These are phyloP conservation scores for Arrhopalites spinosus DNA, from an alignment of 2,888 invertebrate species.

Conservation along the genomic window DNA sequence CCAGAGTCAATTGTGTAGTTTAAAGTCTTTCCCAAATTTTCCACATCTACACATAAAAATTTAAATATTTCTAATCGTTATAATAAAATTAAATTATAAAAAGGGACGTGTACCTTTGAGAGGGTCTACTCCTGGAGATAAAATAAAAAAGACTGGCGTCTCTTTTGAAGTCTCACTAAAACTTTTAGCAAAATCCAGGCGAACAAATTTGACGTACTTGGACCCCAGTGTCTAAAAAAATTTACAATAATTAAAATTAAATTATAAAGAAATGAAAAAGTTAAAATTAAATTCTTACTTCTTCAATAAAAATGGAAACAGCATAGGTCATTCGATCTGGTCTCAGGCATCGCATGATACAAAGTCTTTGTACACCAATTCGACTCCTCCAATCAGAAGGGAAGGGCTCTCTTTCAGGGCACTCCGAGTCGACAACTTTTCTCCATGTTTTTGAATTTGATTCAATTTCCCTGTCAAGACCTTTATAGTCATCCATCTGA, in stretches of 20 bases:
- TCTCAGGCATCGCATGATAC: constrained; percentile 90
- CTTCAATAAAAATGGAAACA: constrained; percentile 89
- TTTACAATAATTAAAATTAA: no score
- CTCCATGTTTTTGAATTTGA: constrained; percentile 61
- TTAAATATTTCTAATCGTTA: no score
- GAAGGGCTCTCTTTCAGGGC: constrained; percentile 93
- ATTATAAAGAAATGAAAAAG: no score
- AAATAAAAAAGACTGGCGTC: constrained; percentile 94
- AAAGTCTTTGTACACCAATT: constrained; percentile 87
- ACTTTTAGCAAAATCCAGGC: constrained; percentile 89
- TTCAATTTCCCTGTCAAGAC: constrained; percentile 89
- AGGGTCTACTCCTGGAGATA: constrained; percentile 96
- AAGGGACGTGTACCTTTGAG: constrained; percentile 78
- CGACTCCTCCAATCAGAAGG: constrained; percentile 99
- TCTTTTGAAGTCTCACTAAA: constrained; percentile 91
- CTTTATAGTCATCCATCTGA: constrained; percentile 80
- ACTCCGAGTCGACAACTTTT: constrained; percentile 90
- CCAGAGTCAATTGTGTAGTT: constrained; percentile 76
- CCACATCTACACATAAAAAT: constrained; percentile 68
- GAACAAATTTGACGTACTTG: constrained; percentile 87
- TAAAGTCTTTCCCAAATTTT: constrained; percentile 5
- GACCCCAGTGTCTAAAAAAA: constrained; percentile 88
- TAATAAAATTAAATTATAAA: no score
- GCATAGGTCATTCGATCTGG: constrained; percentile 98
- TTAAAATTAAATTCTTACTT: no score